Evolutionary conservation across 2,888 invertebrate genomes (phyloP).

Genomic region (Euzophera pinguis): DNA sequence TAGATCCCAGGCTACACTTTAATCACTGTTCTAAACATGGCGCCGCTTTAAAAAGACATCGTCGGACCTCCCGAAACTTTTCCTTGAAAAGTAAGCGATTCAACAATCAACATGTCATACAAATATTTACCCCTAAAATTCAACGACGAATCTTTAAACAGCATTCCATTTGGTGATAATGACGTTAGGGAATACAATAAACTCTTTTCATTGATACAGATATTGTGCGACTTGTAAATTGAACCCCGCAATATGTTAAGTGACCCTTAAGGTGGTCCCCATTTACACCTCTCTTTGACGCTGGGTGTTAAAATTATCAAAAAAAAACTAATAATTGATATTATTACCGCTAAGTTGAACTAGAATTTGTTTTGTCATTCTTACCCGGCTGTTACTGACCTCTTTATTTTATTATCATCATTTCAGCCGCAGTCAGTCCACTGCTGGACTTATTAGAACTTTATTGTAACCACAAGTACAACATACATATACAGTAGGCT

Average conservation of each 20-base stretch:
- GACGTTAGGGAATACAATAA: slow-evolving; percentile 23
- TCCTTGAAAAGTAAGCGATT: too few relatives aligned
- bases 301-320: slow-evolving; percentile 1
- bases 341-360: neutral
- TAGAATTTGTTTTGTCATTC: neutral
- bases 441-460: too few relatives aligned
- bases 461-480: too few relatives aligned
- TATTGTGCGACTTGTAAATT: slow-evolving; percentile 45
- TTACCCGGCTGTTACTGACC: too few relatives aligned
- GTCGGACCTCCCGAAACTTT: too few relatives aligned
- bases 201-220: slow-evolving; percentile 36
- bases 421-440: too few relatives aligned
- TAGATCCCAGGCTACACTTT: too few relatives aligned
- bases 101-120: neutral
- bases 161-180: slow-evolving; percentile 10
- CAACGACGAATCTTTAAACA: neutral
- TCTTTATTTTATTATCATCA: too few relatives aligned
- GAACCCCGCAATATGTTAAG: slow-evolving; percentile 40
- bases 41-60: too few relatives aligned
- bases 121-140: neutral
- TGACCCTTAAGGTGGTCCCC: slow-evolving; percentile 40
- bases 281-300: slow-evolving; percentile 34
- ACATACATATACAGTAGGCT: too few relatives aligned
- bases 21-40: too few relatives aligned
- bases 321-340: neutral